These are phyloP conservation scores for Drosophila murphyi DNA, from an alignment of 1,140 invertebrate genomes.

Conservation along the genomic window DNA sequence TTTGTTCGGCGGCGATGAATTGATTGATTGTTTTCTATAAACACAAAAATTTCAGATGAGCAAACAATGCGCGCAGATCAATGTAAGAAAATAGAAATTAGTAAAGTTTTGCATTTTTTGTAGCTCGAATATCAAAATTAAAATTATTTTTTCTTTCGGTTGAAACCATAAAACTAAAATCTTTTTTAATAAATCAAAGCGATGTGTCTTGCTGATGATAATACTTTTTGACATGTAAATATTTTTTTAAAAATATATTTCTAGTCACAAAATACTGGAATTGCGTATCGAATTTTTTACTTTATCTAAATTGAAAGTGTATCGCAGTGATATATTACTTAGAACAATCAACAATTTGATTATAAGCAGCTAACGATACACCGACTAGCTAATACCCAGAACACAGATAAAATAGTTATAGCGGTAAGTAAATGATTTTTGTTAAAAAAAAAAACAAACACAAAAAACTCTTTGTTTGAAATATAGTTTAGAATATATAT, in stretches of 20 bases:
- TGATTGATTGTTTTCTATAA: constrained; percentile 83
- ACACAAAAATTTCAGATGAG: constrained; percentile 72
- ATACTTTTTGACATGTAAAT: neutral
- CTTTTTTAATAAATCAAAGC: neutral
- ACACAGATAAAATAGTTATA: neutral
- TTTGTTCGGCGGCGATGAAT: constrained; percentile 74
- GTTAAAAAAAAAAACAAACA: neutral
- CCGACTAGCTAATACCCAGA: neutral
- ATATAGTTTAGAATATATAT: too few relatives aligned
- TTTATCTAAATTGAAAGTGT: neutral
- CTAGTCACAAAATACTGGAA: neutral
- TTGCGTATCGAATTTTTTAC: neutral
- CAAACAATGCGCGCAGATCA: constrained; percentile 69
- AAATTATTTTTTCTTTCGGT: neutral
- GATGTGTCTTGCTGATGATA: neutral
- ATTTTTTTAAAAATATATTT: neutral
- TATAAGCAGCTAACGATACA: neutral
- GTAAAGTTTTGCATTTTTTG: constrained; percentile 55
- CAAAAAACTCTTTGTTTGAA: too few relatives aligned
- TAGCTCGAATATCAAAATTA: constrained; percentile 4
- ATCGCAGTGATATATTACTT: neutral
- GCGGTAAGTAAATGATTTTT: too few relatives aligned
- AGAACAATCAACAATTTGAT: neutral
- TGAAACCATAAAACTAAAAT: neutral
- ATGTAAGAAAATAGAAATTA: constrained; percentile 81